Evolutionary conservation across 2,888 invertebrate genomes (phyloP).

Genomic region (Lathronympha strigana): DNA sequence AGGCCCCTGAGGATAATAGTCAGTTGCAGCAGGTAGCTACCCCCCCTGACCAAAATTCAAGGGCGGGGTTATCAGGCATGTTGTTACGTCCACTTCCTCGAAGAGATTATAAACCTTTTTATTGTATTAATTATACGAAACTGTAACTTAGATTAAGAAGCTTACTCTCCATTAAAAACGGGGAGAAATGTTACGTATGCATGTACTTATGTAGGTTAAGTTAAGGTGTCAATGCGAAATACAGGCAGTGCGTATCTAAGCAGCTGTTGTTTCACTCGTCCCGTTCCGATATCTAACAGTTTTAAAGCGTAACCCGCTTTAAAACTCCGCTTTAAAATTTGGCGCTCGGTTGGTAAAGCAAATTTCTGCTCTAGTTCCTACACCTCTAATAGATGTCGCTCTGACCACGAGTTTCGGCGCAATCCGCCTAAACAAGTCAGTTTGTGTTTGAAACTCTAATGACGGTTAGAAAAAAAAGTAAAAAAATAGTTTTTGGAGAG

Average conservation of each 20-base stretch:
- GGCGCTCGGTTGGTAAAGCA: too few relatives aligned
- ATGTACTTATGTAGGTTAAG: neutral
- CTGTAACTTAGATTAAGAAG: neutral
- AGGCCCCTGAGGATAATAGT: neutral
- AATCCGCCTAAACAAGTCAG: too few relatives aligned
- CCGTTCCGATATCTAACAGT: constrained; percentile 1
- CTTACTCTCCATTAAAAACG: neutral
- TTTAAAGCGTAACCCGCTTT: too few relatives aligned
- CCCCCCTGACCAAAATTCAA: neutral
- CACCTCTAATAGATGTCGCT: too few relatives aligned
- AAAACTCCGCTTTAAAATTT: too few relatives aligned
- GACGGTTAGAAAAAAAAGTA: too few relatives aligned
- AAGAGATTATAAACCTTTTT: neutral
- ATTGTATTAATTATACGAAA: neutral
- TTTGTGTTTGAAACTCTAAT: too few relatives aligned
- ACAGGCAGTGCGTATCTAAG: neutral
- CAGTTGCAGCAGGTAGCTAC: neutral
- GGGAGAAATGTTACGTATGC: neutral
- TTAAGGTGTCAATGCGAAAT: neutral
- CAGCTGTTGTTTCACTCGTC: neutral
- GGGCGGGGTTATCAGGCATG: neutral
- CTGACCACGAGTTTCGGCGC: too few relatives aligned
- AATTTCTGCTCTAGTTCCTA: too few relatives aligned
- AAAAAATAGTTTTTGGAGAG: too few relatives aligned
- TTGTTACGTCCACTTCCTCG: neutral